Conservation (phyloP, 1,140 invertebrate genomes). For the Trichonephila clavipes region DNA sequence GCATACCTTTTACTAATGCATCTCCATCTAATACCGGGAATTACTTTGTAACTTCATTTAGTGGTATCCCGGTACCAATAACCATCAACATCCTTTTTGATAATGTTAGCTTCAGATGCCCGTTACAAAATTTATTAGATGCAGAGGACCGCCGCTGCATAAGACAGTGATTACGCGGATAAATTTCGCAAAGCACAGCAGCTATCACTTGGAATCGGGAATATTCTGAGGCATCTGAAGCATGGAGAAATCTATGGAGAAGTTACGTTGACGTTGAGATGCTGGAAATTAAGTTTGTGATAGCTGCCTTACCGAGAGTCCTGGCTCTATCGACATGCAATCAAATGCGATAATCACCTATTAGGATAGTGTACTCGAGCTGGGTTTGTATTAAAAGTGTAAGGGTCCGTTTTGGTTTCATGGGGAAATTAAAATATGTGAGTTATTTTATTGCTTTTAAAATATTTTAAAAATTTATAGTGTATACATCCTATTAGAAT, state of each 20-base stretch:
- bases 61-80: not conserved
- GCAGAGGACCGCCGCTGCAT: not conserved
- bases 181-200: not conserved
- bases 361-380: not conserved
- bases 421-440: too few species aligned
- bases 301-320: not conserved
- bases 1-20: too few species aligned
- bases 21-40: too few species aligned
- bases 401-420: too few species aligned
- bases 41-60: too few species aligned
- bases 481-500: too few species aligned
- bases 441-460: too few species aligned
- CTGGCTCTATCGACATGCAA: not conserved
- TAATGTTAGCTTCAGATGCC: not conserved
- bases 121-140: constrained; percentile 1
- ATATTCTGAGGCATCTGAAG: not conserved
- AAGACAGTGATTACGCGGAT: constrained; percentile 14
- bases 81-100: not conserved
- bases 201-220: not conserved
- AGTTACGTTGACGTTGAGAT: not conserved
- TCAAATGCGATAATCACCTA: not conserved
- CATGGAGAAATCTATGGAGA: not conserved
- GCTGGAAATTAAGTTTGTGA: too few species aligned
- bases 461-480: too few species aligned
- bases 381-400: too few species aligned